Percentiles rank a stretch among this genome's conserved stretches.
phyloP scores from a whole-genome alignment of 2,797 vertebrate genomes.

The Astyanax mexicanus region DNA sequence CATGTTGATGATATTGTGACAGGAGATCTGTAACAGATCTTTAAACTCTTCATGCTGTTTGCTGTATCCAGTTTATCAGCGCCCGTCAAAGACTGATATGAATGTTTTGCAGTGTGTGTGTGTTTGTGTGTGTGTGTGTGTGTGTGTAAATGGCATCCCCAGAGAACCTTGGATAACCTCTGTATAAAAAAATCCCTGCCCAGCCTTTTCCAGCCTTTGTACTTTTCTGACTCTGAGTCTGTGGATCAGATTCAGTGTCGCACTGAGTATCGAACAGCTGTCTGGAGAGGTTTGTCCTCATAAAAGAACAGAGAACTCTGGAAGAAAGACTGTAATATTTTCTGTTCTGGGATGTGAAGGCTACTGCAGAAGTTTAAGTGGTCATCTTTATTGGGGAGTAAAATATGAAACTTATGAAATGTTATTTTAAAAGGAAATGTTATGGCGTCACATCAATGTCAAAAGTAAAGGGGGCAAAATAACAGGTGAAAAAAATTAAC shows the following conservation, averaged over 20 bases:
- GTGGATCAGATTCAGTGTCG: not conserved
- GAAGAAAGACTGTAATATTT: not conserved
- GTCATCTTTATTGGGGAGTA: not conserved
- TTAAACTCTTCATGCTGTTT: no score
- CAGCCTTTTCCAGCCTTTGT: not conserved
- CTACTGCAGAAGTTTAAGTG: not conserved
- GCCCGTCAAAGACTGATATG: not conserved
- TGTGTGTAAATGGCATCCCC: not conserved
- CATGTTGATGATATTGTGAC: no score
- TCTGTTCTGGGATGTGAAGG: not conserved
- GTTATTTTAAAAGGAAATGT: not conserved
- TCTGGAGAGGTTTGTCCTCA: not conserved
- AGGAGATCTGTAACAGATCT: no score
- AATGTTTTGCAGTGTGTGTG: not conserved
- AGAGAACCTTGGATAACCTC: not conserved
- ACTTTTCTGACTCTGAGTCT: not conserved
- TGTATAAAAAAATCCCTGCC: not conserved
- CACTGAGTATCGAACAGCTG: not conserved
- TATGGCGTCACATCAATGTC: no score
- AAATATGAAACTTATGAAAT: conserved; percentile 3
- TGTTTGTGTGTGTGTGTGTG: no score
- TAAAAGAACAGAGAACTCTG: conserved; percentile 5
- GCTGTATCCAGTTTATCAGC: not conserved
- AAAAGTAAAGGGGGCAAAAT: no score
- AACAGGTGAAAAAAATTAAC: no score